These are phyloP conservation scores for Drepana falcataria DNA, from an alignment of 2,888 invertebrate species.

Conservation along the genomic window DNA sequence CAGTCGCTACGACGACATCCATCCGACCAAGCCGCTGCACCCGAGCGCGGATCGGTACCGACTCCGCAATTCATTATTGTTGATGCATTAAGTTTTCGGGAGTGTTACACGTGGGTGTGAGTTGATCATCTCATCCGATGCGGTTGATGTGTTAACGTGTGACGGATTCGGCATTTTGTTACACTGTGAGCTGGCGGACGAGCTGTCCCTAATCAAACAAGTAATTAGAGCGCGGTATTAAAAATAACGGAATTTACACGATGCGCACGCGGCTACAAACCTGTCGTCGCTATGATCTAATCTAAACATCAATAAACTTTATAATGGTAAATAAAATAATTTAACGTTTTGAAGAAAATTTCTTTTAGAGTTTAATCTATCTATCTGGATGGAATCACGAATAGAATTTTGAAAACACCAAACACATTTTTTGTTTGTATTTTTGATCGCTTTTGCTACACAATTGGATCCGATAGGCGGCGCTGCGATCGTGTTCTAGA, in stretches of 20 bases:
- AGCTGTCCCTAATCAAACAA: constrained; percentile 38
- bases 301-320: constrained; percentile 9
- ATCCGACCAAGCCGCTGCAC: constrained; percentile 54
- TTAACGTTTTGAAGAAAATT: too few relatives aligned
- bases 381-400: too few relatives aligned
- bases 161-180: constrained; percentile 54
- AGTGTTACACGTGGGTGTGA: constrained; percentile 29
- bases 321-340: background rate
- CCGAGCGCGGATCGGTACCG: constrained; percentile 39
- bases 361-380: too few relatives aligned
- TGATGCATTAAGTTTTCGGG: constrained; percentile 27
- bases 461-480: too few relatives aligned
- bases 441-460: too few relatives aligned
- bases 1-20: constrained; percentile 67
- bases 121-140: constrained; percentile 39
- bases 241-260: constrained; percentile 38
- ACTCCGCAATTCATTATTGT: constrained; percentile 30
- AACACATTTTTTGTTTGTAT: too few relatives aligned
- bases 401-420: too few relatives aligned
- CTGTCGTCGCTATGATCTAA: constrained; percentile 19
- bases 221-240: constrained; percentile 49
- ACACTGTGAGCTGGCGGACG: constrained; percentile 43
- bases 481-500: too few relatives aligned
- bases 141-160: constrained; percentile 43
- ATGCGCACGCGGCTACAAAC: constrained; percentile 27